phyloP scores from a whole-genome alignment of 1,140 invertebrate genomes.

The Drosophila equinoxialis region DNA sequence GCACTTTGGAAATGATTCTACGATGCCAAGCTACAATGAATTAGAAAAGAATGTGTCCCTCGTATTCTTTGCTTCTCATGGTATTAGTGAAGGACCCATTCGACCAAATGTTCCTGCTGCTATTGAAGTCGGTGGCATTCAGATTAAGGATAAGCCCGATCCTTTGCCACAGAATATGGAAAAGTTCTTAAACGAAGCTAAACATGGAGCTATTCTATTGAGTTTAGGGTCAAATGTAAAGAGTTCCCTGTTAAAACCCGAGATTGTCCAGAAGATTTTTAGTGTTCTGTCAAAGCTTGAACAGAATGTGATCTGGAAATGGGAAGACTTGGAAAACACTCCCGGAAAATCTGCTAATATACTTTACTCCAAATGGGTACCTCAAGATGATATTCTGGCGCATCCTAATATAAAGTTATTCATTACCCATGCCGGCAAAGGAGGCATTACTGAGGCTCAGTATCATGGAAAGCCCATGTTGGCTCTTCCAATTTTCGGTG shows the following conservation, averaged over 20 bases:
- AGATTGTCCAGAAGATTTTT: slow-evolving; percentile 81
- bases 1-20: slow-evolving; percentile 14
- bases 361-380: slow-evolving; percentile 86
- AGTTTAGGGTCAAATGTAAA: slow-evolving; percentile 85
- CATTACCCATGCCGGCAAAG: slow-evolving; percentile 88
- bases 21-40: slow-evolving; percentile 11
- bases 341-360: slow-evolving; percentile 85
- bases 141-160: slow-evolving; percentile 22
- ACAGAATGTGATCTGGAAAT: slow-evolving; percentile 86
- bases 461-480: slow-evolving; percentile 88
- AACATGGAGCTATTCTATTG: slow-evolving; percentile 85
- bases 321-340: slow-evolving; percentile 84
- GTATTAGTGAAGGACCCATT: slow-evolving; percentile 20
- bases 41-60: slow-evolving; percentile 13
- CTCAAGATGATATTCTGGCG: slow-evolving; percentile 87
- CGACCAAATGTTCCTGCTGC: slow-evolving; percentile 13
- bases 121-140: slow-evolving; percentile 25
- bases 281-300: slow-evolving; percentile 83
- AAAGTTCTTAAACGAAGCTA: slow-evolving; percentile 82
- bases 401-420: slow-evolving; percentile 87
- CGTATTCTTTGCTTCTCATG: slow-evolving; percentile 20
- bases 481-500: slow-evolving; percentile 87
- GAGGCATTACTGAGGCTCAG: slow-evolving; percentile 88
- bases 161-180: slow-evolving; percentile 38
- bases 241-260: slow-evolving; percentile 71